Percentiles rank a stretch among this genome's conserved stretches.
These are phyloP conservation scores for Psylliodes chrysocephalus DNA, from an alignment of 2,888 invertebrate species.

Conservation along the genomic window DNA sequence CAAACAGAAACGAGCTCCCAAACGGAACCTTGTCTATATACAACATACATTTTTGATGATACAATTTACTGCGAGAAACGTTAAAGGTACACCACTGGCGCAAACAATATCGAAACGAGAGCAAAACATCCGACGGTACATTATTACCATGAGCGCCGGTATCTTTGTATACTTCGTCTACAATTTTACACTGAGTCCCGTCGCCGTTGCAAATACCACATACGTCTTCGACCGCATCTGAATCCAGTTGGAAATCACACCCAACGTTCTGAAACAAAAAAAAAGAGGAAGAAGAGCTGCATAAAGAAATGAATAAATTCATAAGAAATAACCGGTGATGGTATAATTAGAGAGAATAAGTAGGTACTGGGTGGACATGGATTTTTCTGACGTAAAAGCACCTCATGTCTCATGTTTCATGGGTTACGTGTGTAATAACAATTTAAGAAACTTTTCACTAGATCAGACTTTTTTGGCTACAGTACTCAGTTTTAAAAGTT, in stretches of 20 bases:
- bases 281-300: not conserved
- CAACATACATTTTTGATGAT: too few species aligned
- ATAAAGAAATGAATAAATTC: not conserved
- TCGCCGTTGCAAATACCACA: constrained; percentile 78
- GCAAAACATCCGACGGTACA: not conserved
- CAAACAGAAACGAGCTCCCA: too few species aligned
- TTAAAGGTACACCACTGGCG: not conserved
- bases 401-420: too few species aligned
- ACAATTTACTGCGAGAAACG: too few species aligned
- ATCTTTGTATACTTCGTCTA: constrained; percentile 67
- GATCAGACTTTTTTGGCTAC: too few species aligned
- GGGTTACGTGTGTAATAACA: too few species aligned
- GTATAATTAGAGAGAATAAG: not conserved
- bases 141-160: constrained; percentile 49
- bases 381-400: too few species aligned
- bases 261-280: constrained; percentile 68
- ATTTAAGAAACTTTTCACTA: too few species aligned
- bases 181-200: constrained; percentile 72
- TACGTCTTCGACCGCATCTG: constrained; percentile 72
- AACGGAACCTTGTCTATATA: too few species aligned
- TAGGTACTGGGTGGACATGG: not conserved
- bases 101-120: not conserved
- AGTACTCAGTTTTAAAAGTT: too few species aligned
- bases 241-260: constrained; percentile 74
- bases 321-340: not conserved